Conservation (phyloP, 92 coral and sea anemone genomes). For the Zoanthus solanderi region DNA sequence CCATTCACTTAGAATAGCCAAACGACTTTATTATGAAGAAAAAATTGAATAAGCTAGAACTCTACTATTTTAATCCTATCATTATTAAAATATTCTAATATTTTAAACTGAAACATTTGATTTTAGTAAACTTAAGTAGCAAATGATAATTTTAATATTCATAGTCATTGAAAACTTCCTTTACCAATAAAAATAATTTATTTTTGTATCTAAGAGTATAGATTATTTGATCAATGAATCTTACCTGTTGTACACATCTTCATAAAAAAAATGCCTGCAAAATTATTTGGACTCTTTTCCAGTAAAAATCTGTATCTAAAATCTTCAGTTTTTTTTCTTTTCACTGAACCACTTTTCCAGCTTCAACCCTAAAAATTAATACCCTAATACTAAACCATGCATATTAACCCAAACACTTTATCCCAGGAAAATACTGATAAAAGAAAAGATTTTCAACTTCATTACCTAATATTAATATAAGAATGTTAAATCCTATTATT, state of each 20-base stretch:
- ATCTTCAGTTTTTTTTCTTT: not conserved
- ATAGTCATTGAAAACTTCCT: slow-evolving; percentile 11
- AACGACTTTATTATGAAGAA: too few relatives aligned
- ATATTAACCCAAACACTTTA: too few relatives aligned
- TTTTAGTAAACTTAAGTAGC: too few relatives aligned
- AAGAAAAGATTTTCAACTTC: not conserved
- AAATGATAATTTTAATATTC: not conserved
- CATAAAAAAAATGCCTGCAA: slow-evolving; percentile 18
- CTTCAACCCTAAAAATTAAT: too few relatives aligned
- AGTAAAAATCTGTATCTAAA: not conserved
- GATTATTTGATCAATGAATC: slow-evolving; percentile 3
- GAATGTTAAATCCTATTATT: slow-evolving; percentile 19
- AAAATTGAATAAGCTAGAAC: too few relatives aligned
- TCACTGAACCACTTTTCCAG: too few relatives aligned
- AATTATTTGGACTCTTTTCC: not conserved
- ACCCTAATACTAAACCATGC: too few relatives aligned
- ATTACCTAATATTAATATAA: slow-evolving; percentile 7
- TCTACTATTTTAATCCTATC: slow-evolving; percentile 18
- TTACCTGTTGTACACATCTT: not conserved
- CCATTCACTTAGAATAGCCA: too few relatives aligned
- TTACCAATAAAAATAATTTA: slow-evolving; percentile 11
- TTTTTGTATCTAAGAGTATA: slow-evolving; percentile 14
- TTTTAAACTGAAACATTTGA: too few relatives aligned
- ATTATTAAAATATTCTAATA: slow-evolving; percentile 7
- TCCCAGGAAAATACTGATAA: too few relatives aligned